Conservation (phyloP, 2,888 invertebrate genomes). For the Drosophila quasianomalipes region DNA sequence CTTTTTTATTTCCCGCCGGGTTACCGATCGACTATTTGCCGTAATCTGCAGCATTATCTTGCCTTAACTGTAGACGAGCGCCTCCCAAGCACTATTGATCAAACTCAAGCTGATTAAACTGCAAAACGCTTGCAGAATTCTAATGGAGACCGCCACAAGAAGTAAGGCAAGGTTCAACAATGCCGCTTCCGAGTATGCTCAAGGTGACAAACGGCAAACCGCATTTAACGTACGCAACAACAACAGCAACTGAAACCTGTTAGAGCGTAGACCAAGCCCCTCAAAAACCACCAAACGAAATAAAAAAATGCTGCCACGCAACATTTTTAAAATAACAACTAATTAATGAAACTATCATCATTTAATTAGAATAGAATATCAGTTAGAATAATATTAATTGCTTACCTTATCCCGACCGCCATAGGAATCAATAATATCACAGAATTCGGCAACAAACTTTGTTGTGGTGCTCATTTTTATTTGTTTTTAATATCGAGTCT, state of each 20-base stretch:
- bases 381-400: neutral
- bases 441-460: constrained; percentile 87
- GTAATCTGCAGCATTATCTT: constrained; percentile 60
- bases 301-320: constrained; percentile 49
- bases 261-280: constrained; percentile 23
- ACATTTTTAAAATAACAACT: constrained; percentile 26
- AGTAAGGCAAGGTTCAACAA: constrained; percentile 62
- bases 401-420: constrained; percentile 94
- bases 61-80: constrained; percentile 18
- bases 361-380: neutral
- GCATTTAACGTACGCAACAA: constrained; percentile 1
- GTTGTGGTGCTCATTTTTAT: constrained; percentile 66
- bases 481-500: neutral
- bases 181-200: constrained; percentile 43
- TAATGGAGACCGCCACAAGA: constrained; percentile 21
- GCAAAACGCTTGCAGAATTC: constrained; percentile 39
- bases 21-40: constrained; percentile 19
- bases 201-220: constrained; percentile 26
- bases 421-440: constrained; percentile 91
- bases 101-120: constrained; percentile 55
- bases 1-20: constrained; percentile 48
- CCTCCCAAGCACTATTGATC: constrained; percentile 19
- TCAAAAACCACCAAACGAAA: neutral
- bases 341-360: neutral
- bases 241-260: constrained; percentile 49